phyloP scores from a whole-genome alignment of 64 coral and sea anemone species.

The Hydrozoanthus tunicans region DNA sequence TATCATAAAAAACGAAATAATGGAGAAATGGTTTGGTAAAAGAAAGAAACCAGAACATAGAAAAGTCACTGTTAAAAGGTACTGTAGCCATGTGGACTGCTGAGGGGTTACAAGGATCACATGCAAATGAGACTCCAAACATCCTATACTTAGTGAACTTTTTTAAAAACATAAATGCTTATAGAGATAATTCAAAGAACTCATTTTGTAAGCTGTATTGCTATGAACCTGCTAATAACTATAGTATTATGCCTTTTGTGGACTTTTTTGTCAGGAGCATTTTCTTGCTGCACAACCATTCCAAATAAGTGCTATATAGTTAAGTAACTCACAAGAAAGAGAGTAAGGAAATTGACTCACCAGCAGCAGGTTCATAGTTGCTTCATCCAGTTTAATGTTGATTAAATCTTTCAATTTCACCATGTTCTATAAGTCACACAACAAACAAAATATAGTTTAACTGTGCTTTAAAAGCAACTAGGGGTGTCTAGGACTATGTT shows the following conservation, averaged over 20 bases:
- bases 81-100: neutral
- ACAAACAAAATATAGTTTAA: neutral
- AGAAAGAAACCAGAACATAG: neutral
- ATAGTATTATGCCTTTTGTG: too few species aligned
- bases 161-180: too few species aligned
- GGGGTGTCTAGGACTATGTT: neutral
- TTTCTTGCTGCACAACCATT: too few species aligned
- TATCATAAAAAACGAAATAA: too few species aligned
- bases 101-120: neutral
- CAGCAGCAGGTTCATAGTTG: constrained; percentile 89
- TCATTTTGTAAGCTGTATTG: too few species aligned
- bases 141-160: too few species aligned
- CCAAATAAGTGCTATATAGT: too few species aligned
- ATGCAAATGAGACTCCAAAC: too few species aligned
- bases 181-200: too few species aligned
- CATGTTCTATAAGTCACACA: constrained; percentile 54
- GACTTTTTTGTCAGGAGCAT: too few species aligned
- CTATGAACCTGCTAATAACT: too few species aligned
- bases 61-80: neutral
- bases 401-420: constrained; percentile 79
- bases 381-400: constrained; percentile 79
- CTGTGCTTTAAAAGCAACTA: neutral
- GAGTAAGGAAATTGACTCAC: constrained; percentile 15
- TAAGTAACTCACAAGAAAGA: too few species aligned
- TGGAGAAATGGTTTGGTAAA: neutral